These are phyloP conservation scores for Luperina nickerlii DNA, from an alignment of 2,888 invertebrate genomes.

Conservation along the genomic window DNA sequence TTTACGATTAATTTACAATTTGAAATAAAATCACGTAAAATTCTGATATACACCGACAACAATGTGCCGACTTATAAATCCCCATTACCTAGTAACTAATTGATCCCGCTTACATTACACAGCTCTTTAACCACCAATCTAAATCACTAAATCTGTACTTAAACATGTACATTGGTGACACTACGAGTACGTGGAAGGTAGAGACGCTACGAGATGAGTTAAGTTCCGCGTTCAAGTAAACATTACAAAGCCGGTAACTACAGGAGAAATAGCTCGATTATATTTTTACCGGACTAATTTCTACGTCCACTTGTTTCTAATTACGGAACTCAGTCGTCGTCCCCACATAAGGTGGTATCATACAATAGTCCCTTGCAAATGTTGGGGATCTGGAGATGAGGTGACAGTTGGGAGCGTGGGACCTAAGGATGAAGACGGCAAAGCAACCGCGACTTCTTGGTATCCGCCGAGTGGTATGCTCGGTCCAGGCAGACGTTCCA, in stretches of 20 bases:
- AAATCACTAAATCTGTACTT: slow-evolving; percentile 69
- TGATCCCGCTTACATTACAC: slow-evolving; percentile 89
- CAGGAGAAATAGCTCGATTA: slow-evolving; percentile 53
- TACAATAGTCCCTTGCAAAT: slow-evolving; percentile 97
- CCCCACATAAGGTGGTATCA: slow-evolving; percentile 98
- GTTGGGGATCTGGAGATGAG: slow-evolving; percentile 91
- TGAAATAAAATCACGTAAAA: slow-evolving; percentile 71
- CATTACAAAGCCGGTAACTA: slow-evolving; percentile 53
- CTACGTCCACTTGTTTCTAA: slow-evolving; percentile 93
- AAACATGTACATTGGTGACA: slow-evolving; percentile 55
- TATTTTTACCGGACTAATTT: slow-evolving; percentile 53
- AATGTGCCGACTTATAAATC: slow-evolving; percentile 74
- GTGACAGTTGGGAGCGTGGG: slow-evolving; percentile 79
- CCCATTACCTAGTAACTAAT: slow-evolving; percentile 86
- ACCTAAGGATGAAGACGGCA: slow-evolving; percentile 82
- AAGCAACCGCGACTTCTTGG: slow-evolving; percentile 87
- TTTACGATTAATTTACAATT: slow-evolving; percentile 62
- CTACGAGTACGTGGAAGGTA: slow-evolving; percentile 78
- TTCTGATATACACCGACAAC: slow-evolving; percentile 76
- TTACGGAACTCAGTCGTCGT: slow-evolving; percentile 95
- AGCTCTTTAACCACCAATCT: slow-evolving; percentile 80
- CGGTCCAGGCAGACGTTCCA: slow-evolving; percentile 86
- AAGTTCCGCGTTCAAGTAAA: slow-evolving; percentile 73
- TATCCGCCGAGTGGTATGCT: slow-evolving; percentile 82
- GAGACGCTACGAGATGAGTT: slow-evolving; percentile 81